Base-by-base conservation (phyloP, 2,113 vertebrate species). In the Ellobius talpinus region DNA sequence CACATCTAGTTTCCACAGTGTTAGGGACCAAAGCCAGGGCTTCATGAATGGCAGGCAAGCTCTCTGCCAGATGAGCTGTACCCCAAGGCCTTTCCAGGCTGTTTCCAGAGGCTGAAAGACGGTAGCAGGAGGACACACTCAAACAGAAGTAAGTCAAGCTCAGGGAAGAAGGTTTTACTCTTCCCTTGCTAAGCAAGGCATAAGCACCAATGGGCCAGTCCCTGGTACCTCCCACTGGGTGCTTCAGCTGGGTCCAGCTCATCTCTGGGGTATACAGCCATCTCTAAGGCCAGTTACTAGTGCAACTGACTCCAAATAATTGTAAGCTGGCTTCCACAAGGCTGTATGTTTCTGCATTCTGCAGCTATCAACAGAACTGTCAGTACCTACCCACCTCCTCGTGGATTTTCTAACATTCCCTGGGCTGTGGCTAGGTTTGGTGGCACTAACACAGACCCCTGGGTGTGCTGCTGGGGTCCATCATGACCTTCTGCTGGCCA, bases 171-270 rank as follows among this genome's bases (percentile, higher is more conserved):
- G 45, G 14, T 14, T 21, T 82, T 55, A 29, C 7, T 19, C 42
- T 66, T 8, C 29, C 55, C 14, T 19, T 5, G 45, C 26, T 10
- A 63, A 76, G 42, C 1, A 79, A 24, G 81, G 45, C 19, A 4
- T 2, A 1, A 52, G 72, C 68, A 11, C 13, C 5, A 7, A 7
- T 0, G 16, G 63, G 14, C 73, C 63, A 23, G 2, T 42, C 2
- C 74, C 79, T 3, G 42, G 73, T 26, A 0, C 47, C 66, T 61
- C 29, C 50, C 31, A 10, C 52, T 68, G 31, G 13, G 17, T 3
- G 17, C 3, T 16, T 47, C 21, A 1, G 52, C 17, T 3, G 4
- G 33, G 33, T 2, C 66, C 8, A 7, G 26, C 73, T 42, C 16
- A 0, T 65, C 42, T 14, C 36, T 36, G 8, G 10, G 16, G 7